These are phyloP conservation scores for Schrankia costaestrigalis DNA, from an alignment of 2,888 invertebrate species.

Conservation along the genomic window DNA sequence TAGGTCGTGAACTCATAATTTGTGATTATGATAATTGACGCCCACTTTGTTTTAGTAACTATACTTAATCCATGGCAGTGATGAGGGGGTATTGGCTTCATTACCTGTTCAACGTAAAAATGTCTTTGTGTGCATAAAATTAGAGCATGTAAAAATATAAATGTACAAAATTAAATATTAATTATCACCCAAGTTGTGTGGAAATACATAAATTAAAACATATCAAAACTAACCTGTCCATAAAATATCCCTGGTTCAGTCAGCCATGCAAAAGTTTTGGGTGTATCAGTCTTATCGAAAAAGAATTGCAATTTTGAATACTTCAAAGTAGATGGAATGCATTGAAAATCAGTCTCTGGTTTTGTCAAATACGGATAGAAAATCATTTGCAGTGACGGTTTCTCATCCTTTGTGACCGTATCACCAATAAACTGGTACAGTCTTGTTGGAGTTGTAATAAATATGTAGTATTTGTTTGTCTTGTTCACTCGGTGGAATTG, in stretches of 20 bases:
- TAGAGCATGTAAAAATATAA: no score
- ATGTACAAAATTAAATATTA: no score
- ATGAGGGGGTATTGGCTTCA: no score
- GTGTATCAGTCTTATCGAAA: conserved; percentile 83
- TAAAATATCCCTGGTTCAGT: conserved; percentile 90
- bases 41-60: no score
- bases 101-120: no score
- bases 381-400: conserved; percentile 88
- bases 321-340: conserved; percentile 85
- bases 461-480: conserved; percentile 88
- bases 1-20: no score
- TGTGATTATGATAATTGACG: no score
- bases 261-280: conserved; percentile 93
- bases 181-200: no score
- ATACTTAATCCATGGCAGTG: no score
- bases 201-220: background rate
- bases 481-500: conserved; percentile 88
- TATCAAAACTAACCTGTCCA: conserved; percentile 82
- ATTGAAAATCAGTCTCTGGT: conserved; percentile 86
- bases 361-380: conserved; percentile 88
- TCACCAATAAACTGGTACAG: conserved; percentile 94
- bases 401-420: conserved; percentile 85
- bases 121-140: no score
- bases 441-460: conserved; percentile 90
- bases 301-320: conserved; percentile 91